Percentiles rank a stretch among this genome's conserved stretches.
phyloP scores from a whole-genome alignment of 2,888 invertebrate species.

The Chesias legatella region DNA sequence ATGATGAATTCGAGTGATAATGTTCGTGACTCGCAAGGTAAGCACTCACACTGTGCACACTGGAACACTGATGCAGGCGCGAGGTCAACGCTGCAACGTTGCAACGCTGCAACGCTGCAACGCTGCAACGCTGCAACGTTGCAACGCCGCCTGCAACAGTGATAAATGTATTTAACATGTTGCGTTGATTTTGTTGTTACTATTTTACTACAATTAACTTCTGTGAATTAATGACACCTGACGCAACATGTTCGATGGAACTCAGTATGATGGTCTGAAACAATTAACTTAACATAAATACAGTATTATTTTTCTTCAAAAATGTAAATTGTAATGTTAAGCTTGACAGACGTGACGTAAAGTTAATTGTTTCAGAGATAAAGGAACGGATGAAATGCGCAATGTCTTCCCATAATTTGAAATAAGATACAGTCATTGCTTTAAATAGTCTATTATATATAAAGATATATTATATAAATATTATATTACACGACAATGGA shows the following conservation, averaged over 20 bases:
- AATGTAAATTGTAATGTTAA: not conserved
- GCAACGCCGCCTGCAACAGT: slow-evolving; percentile 36
- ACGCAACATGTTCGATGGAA: slow-evolving; percentile 47
- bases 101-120: too few relatives aligned
- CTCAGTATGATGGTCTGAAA: slow-evolving; percentile 61
- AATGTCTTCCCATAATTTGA: slow-evolving; percentile 81
- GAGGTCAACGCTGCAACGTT: too few relatives aligned
- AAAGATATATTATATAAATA: slow-evolving; percentile 62
- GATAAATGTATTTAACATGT: slow-evolving; percentile 43
- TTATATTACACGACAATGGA: slow-evolving; percentile 72
- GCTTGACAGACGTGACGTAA: slow-evolving; percentile 31
- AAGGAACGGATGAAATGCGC: slow-evolving; percentile 81
- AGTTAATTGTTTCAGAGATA: slow-evolving; percentile 66
- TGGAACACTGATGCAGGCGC: slow-evolving; percentile 27
- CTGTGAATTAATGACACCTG: slow-evolving; percentile 6
- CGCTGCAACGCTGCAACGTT: too few relatives aligned
- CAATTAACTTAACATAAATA: slow-evolving; percentile 49
- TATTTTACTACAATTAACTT: slow-evolving; percentile 27
- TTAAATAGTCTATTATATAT: slow-evolving; percentile 74
- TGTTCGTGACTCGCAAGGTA: slow-evolving; percentile 96
- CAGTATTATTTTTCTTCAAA: not conserved
- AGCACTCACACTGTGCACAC: slow-evolving; percentile 57
- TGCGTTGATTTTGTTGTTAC: too few relatives aligned
- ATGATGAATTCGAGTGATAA: slow-evolving; percentile 92
- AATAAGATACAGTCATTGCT: slow-evolving; percentile 72